Base-by-base conservation (phyloP, 2,888 invertebrate genomes). In the Xestoiulus laeticollis region DNA sequence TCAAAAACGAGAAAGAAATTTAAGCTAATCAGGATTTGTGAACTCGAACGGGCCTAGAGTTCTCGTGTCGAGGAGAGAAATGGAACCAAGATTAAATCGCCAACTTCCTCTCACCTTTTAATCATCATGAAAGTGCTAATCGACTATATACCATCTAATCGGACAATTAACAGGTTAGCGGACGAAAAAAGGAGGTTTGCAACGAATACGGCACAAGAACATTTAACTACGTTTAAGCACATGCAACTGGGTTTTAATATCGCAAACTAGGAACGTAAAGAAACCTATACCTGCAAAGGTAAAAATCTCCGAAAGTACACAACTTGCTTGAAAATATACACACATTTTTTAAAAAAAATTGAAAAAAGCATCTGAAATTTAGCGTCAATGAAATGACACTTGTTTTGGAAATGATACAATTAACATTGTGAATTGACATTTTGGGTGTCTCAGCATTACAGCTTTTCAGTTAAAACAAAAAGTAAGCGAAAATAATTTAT, bases 1-100 rank as follows among this genome's bases (percentile, higher is more conserved):
- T 68, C 68, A 68, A 68, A n/a, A n/a, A 68, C 22, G 68, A 68
- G 22, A 68, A 68, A 68, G 26, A n/a, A 59, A 68, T 68, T 68
- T 68, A 8, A 26, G 26, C 26, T 68, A 68, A 26, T 26, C 68
- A 22, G 68, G 68, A 68, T 26, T 22, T 8, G 8, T 68, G 26
- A 68, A 53, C 19, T 53, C 33, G 48, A 48, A 48, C 19, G 48
- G 48, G 14, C 48, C 19, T 16, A 48, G 48, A 48, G 33, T 5
- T 38, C 33, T 38, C 53, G 53, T 53, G 53, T 53, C n/a, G 53
- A 53, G 53, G 53, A 53, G 53, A 68, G 8, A 26, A 26, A 68
- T 26, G 26, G 1, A 68, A 68, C 68, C 68, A 26, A 68, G 26
- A 68, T 68, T 68, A 68, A 68, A 68, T n/a, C 22, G 14, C 48